phyloP scores from a whole-genome alignment of 2,797 vertebrate species.

The Hipposideros larvatus region DNA sequence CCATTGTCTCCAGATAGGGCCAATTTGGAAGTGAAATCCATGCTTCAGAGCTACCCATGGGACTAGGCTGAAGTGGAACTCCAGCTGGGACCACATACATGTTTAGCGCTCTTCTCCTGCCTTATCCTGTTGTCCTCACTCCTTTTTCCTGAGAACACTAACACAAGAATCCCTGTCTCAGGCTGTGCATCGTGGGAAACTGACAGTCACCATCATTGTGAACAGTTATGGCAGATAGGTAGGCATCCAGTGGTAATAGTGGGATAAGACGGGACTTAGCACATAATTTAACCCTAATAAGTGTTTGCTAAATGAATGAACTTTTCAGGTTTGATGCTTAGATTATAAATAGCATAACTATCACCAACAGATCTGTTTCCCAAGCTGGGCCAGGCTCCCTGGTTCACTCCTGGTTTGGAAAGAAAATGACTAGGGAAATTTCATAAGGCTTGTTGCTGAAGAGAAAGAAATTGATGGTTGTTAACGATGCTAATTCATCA shows the following conservation, averaged over 20 bases:
- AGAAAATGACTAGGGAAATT: slow-evolving; percentile 70
- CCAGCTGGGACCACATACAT: neutral
- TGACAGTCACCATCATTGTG: neutral
- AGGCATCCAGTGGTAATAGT: neutral
- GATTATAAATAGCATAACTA: slow-evolving; percentile 42
- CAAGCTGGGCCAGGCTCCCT: slow-evolving; percentile 3
- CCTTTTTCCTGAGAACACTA: neutral
- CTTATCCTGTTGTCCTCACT: neutral
- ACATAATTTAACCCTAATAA: slow-evolving; percentile 40
- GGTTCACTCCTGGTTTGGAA: slow-evolving; percentile 58
- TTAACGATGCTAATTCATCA: slow-evolving; percentile 76
- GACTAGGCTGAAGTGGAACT: neutral
- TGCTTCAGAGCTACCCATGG: neutral
- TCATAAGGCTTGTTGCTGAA: slow-evolving; percentile 62
- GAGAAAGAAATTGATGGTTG: slow-evolving; percentile 59
- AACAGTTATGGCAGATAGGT: slow-evolving; percentile 24
- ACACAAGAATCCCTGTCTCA: neutral
- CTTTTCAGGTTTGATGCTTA: slow-evolving; percentile 67
- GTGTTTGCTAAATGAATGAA: slow-evolving; percentile 59
- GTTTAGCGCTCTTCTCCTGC: neutral
- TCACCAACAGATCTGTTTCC: slow-evolving; percentile 70
- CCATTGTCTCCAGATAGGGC: neutral
- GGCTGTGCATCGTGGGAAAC: neutral
- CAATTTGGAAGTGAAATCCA: slow-evolving; percentile 20
- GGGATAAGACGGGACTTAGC: slow-evolving; percentile 44